These are phyloP conservation scores for Tympanoctomys barrerae DNA, from an alignment of 2,797 vertebrate genomes.

Conservation along the genomic window DNA sequence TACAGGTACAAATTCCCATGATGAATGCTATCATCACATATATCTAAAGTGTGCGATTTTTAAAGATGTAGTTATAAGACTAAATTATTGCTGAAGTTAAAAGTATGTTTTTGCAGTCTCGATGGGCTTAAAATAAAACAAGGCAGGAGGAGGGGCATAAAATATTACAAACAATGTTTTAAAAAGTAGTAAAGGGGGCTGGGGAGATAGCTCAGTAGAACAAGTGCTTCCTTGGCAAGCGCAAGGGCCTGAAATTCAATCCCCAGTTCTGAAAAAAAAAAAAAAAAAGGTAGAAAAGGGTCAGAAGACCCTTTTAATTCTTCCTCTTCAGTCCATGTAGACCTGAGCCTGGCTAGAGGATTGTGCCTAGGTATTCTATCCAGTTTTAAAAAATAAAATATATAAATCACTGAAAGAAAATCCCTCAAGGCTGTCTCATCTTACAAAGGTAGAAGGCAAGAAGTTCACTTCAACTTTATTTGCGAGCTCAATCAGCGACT, in stretches of 20 bases:
- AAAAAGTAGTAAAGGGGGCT: neutral
- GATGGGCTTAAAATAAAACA: neutral
- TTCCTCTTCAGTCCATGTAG: neutral
- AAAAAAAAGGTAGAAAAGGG: neutral
- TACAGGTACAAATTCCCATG: neutral
- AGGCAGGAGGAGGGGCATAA: neutral
- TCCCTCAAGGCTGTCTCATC: neutral
- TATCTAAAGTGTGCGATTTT: neutral
- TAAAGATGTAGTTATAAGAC: neutral
- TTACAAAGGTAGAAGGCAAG: neutral
- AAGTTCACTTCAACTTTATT: conserved; percentile 58
- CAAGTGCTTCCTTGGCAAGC: too few species aligned
- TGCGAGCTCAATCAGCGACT: conserved; percentile 22
- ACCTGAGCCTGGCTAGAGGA: neutral
- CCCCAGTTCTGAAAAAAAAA: too few species aligned
- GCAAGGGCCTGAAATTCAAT: too few species aligned
- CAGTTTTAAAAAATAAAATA: neutral
- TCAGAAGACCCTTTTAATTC: neutral
- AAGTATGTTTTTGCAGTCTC: neutral
- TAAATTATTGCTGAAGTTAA: neutral
- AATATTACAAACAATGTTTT: neutral
- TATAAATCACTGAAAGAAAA: neutral
- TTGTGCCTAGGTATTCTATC: neutral
- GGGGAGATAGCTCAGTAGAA: too few species aligned
- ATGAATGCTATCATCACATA: neutral